These are phyloP conservation scores for Rhabdomys dilectus DNA, from an alignment of 2,113 vertebrate species.

Conservation along the genomic window DNA sequence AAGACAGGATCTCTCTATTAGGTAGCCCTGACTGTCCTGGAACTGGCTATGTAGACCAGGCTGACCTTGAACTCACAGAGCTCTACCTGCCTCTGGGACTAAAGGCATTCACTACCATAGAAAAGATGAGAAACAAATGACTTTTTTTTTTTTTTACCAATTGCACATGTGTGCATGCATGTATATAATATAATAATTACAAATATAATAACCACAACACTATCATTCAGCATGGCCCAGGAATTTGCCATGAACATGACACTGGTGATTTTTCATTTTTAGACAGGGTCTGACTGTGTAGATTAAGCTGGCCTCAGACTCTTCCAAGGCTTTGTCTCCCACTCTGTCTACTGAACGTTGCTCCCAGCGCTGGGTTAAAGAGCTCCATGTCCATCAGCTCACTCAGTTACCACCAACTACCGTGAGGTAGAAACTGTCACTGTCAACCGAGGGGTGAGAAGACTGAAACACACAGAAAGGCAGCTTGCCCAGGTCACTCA, in stretches of 20 bases:
- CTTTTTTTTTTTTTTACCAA: not conserved
- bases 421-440: not conserved
- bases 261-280: not conserved
- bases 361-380: not conserved
- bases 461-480: not conserved
- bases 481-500: not conserved
- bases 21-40: not conserved
- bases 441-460: not conserved
- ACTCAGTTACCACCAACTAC: not conserved
- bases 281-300: not conserved
- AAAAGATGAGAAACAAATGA: not conserved
- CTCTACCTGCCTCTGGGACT: not conserved
- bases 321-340: not conserved
- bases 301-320: not conserved
- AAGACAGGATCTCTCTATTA: not conserved
- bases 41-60: not conserved
- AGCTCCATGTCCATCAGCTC: not conserved
- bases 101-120: not conserved
- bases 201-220: not conserved
- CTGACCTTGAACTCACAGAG: not conserved
- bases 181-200: not conserved
- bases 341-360: not conserved
- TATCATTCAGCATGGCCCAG: not conserved
- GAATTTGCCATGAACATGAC: not conserved
- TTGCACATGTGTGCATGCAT: rapidly evolving